phyloP scores from a whole-genome alignment of 1,140 invertebrate species.

The Anastatus disparis region DNA sequence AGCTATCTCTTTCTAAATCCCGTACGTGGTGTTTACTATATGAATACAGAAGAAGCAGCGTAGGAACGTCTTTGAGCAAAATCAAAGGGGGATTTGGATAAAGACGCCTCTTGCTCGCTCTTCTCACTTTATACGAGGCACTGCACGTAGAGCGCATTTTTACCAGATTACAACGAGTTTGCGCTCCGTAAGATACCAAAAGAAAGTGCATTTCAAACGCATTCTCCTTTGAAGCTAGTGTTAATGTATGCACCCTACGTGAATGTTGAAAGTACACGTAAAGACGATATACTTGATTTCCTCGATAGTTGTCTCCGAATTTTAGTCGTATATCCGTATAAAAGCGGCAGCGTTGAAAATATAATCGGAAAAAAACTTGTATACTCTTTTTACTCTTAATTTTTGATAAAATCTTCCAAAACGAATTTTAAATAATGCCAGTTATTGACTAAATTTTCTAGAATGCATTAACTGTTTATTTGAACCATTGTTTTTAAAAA shows the following conservation, averaged over 20 bases:
- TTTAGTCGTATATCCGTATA: neutral
- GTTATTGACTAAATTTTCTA: too few species aligned
- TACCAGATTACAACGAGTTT: slow-evolving; percentile 18
- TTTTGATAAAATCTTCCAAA: too few species aligned
- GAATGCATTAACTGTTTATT: too few species aligned
- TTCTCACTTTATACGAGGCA: neutral
- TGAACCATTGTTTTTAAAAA: too few species aligned
- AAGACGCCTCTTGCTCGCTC: too few species aligned
- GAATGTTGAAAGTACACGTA: neutral
- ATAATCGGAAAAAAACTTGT: neutral
- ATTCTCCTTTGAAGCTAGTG: too few species aligned
- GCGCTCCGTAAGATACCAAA: neutral
- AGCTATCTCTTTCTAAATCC: neutral
- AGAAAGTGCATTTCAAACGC: slow-evolving; percentile 6
- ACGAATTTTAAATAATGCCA: too few species aligned
- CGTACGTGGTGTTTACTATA: slow-evolving; percentile 17
- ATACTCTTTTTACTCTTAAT: too few species aligned
- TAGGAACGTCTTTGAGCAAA: slow-evolving; percentile 18
- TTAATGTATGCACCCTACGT: too few species aligned
- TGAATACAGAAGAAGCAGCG: neutral
- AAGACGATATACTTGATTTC: slow-evolving; percentile 1
- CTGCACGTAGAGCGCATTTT: slow-evolving; percentile 12
- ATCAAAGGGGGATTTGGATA: slow-evolving; percentile 39
- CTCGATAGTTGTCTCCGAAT: neutral
- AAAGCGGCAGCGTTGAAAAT: neutral